Conservation (phyloP, 2,888 invertebrate genomes). For the Monoplex corrugatus region DNA sequence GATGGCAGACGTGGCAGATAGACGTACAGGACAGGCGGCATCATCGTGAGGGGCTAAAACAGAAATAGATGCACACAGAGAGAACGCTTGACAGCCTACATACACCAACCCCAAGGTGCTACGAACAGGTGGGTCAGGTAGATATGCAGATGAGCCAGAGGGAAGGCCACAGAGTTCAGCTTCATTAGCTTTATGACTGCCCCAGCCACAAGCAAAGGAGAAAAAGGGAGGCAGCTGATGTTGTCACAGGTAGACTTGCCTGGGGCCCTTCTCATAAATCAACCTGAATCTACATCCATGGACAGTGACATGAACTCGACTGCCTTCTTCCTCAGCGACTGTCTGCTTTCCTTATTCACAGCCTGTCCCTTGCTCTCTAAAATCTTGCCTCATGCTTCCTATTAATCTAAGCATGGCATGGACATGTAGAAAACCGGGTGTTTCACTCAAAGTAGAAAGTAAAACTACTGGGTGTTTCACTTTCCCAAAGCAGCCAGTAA, state of each 20-base stretch:
- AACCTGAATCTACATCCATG: not conserved
- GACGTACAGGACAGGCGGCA: not conserved
- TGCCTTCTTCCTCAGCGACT: too few relatives aligned
- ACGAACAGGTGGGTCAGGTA: not conserved
- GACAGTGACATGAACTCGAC: too few relatives aligned
- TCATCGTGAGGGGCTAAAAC: not conserved
- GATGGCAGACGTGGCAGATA: too few relatives aligned
- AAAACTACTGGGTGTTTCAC: too few relatives aligned
- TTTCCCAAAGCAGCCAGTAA: too few relatives aligned
- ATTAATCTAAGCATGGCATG: too few relatives aligned
- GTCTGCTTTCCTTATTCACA: too few relatives aligned
- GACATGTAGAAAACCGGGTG: too few relatives aligned
- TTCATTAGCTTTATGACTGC: slow-evolving; percentile 22
- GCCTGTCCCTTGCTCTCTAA: too few relatives aligned
- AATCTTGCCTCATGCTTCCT: too few relatives aligned
- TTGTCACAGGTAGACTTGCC: not conserved
- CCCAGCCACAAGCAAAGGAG: not conserved
- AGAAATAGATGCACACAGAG: not conserved
- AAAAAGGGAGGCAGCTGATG: not conserved
- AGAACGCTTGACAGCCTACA: not conserved
- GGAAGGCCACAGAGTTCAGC: not conserved
- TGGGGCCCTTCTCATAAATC: not conserved
- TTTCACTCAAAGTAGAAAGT: too few relatives aligned
- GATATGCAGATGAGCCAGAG: not conserved
- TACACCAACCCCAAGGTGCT: not conserved